phyloP scores from a whole-genome alignment of 2,888 invertebrate species.

The Disparrhopalites patrizii region DNA sequence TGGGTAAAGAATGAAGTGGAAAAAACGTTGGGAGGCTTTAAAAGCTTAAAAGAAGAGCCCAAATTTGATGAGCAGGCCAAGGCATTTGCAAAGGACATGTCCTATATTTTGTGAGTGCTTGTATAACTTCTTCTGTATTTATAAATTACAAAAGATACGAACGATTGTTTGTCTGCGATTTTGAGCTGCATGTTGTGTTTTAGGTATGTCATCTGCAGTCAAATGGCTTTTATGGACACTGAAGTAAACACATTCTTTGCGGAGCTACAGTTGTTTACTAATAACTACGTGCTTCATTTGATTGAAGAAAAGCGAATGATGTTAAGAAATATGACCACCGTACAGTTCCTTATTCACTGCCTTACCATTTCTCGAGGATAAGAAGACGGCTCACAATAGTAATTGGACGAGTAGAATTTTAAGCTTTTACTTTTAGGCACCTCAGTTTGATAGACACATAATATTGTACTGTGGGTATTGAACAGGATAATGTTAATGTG shows the following conservation, averaged over 20 bases:
- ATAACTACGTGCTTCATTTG: constrained; percentile 12
- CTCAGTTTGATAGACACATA: too few species aligned
- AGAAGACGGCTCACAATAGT: too few species aligned
- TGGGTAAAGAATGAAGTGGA: constrained; percentile 7
- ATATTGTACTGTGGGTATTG: too few species aligned
- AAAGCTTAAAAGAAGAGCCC: background rate
- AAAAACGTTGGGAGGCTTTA: background rate
- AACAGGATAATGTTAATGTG: too few species aligned
- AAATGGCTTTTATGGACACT: constrained; percentile 17
- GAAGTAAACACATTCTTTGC: constrained; percentile 13
- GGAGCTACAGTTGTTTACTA: constrained; percentile 12
- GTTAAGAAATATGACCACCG: background rate
- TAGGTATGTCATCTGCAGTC: constrained; percentile 15
- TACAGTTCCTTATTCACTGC: background rate
- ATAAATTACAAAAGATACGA: background rate
- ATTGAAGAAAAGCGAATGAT: background rate
- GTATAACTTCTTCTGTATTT: too few species aligned
- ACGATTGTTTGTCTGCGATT: background rate
- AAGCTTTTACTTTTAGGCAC: too few species aligned
- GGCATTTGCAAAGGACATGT: constrained; percentile 11
- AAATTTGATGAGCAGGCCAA: background rate
- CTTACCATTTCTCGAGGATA: background rate
- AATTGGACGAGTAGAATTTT: too few species aligned
- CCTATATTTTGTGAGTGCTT: constrained; percentile 3
- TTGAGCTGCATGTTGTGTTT: background rate